Evolutionary conservation across 1,140 invertebrate species (phyloP).

Genomic region (Drosophila azteca): DNA sequence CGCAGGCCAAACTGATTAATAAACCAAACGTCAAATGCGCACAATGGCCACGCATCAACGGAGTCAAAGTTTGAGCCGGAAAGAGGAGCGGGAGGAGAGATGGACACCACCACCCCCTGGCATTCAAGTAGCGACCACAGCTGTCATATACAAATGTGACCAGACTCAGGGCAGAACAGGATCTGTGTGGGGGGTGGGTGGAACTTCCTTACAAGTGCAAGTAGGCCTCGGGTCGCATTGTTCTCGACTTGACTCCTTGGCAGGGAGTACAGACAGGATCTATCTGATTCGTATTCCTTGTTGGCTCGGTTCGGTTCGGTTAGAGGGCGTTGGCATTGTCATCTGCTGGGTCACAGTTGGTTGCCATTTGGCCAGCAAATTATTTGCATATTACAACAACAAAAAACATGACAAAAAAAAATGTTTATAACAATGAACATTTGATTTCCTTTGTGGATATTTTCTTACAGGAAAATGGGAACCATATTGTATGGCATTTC

Average conservation of each 20-base stretch:
- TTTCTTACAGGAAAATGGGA: conserved; percentile 17
- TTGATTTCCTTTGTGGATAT: conserved; percentile 36
- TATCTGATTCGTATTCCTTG: conserved; percentile 40
- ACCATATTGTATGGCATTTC: conserved; percentile 14
- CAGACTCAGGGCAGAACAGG: conserved; percentile 9
- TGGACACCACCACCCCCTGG: conserved; percentile 35
- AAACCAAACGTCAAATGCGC: conserved; percentile 83
- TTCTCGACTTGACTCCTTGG: conserved; percentile 81
- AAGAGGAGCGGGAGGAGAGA: neutral
- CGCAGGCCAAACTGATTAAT: conserved; percentile 83
- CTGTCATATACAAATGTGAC: conserved; percentile 73
- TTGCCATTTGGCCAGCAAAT: conserved; percentile 79
- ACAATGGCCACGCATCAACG: conserved; percentile 74
- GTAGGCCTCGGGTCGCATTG: conserved; percentile 62
- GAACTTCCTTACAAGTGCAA: conserved; percentile 65
- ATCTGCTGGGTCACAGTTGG: conserved; percentile 78
- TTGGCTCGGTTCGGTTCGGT: conserved; percentile 31
- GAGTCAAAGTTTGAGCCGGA: conserved; percentile 42
- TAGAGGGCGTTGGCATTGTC: conserved; percentile 70
- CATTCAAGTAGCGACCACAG: conserved; percentile 59
- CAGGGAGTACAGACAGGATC: conserved; percentile 43
- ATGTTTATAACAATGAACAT: conserved; percentile 33
- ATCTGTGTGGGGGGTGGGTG: conserved; percentile 9
- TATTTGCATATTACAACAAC: conserved; percentile 78
- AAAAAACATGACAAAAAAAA: conserved; percentile 20